Base-by-base conservation (phyloP, 2,888 invertebrate species). In the Suillia variegata region DNA sequence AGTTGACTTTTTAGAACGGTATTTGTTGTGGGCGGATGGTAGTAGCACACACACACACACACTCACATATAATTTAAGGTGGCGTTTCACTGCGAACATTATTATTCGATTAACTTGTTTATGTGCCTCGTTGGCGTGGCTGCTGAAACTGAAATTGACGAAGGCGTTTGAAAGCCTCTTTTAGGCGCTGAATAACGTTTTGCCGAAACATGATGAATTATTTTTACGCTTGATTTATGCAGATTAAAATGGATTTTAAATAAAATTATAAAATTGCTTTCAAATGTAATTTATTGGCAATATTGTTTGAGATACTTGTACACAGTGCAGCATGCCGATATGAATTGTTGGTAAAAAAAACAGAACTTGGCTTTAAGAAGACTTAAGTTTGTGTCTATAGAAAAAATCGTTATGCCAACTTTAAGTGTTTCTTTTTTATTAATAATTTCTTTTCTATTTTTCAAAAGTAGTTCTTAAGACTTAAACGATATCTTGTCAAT, bases 401-500 rank as follows among this genome's bases (percentile, higher is more conserved):
- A n/a, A n/a, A n/a, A n/a, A n/a, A n/a, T n/a, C n/a, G n/a, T n/a
- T n/a, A n/a, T n/a, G n/a, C n/a, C n/a, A n/a, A n/a, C n/a, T n/a
- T n/a, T n/a, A n/a, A n/a, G n/a, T n/a, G n/a, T n/a, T n/a, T n/a
- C n/a, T n/a, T n/a, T n/a, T n/a, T n/a, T n/a, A n/a, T n/a, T n/a
- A n/a, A n/a, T n/a, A n/a, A n/a, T n/a, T n/a, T n/a, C n/a, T n/a
- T n/a, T n/a, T n/a, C n/a, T n/a, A n/a, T n/a, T n/a, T n/a, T n/a
- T n/a, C n/a, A n/a, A n/a, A n/a, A n/a, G n/a, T n/a, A n/a, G n/a
- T n/a, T n/a, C n/a, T n/a, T n/a, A n/a, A n/a, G n/a, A n/a, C n/a
- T n/a, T n/a, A n/a, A n/a, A n/a, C 34, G 31, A 15, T 38, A 20
- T 57, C 61, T 62, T 59, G 63, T 62, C 62, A 62, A 64, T 61